Evolutionary conservation across 2,888 invertebrate genomes (phyloP).

Genomic region (Epiblema foenella): DNA sequence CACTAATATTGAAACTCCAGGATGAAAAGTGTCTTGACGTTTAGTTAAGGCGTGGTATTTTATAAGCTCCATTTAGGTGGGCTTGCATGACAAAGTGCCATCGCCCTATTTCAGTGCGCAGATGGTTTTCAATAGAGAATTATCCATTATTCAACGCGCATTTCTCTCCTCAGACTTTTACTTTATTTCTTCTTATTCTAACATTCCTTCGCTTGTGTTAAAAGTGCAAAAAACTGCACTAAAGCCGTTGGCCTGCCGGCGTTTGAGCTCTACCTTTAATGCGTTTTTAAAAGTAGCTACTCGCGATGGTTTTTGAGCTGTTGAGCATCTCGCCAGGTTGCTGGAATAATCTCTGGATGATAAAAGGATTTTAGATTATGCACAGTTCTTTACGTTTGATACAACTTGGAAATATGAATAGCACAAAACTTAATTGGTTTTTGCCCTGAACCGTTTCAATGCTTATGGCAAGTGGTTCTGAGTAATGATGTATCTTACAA

Average conservation of each 20-base stretch:
- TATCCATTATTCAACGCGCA: slow-evolving; percentile 45
- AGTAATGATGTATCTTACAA: not conserved
- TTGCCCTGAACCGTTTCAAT: not conserved
- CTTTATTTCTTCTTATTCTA: slow-evolving; percentile 43
- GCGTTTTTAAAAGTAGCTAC: slow-evolving; percentile 44
- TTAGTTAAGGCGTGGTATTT: not conserved
- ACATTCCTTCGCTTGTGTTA: slow-evolving; percentile 43
- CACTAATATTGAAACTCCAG: not conserved
- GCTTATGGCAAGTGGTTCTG: not conserved
- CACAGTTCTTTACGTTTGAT: slow-evolving; percentile 3
- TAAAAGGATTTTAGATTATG: slow-evolving; percentile 36
- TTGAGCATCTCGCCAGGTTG: slow-evolving; percentile 32
- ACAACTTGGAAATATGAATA: not conserved
- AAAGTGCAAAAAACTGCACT: slow-evolving; percentile 43
- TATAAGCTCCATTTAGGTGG: slow-evolving; percentile 13
- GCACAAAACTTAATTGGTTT: slow-evolving; percentile 10
- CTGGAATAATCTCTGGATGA: slow-evolving; percentile 31
- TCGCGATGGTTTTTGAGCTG: slow-evolving; percentile 39
- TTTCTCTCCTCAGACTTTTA: slow-evolving; percentile 42
- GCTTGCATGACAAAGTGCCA: slow-evolving; percentile 44
- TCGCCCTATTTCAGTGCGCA: slow-evolving; percentile 40
- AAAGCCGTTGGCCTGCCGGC: slow-evolving; percentile 37
- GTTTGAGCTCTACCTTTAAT: slow-evolving; percentile 43
- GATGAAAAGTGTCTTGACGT: not conserved
- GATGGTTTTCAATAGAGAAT: slow-evolving; percentile 45